Base-by-base conservation (phyloP, 2,113 vertebrate genomes). In the Pyrgilauda ruficollis region DNA sequence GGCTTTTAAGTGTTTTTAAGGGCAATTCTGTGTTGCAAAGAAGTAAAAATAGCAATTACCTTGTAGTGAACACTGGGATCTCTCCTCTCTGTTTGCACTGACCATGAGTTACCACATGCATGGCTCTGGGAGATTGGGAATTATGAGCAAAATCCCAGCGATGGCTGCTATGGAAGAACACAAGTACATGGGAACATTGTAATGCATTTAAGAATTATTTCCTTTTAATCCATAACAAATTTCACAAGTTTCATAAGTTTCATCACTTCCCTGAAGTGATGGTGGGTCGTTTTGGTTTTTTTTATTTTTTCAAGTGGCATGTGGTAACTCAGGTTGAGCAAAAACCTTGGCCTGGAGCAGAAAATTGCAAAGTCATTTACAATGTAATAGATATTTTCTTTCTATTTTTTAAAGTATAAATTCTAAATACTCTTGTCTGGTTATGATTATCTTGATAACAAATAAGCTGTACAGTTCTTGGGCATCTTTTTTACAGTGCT, bases 241-340 rank as follows among this genome's bases (percentile, higher is more conserved):
- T 10, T 76, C 44, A 31, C 44, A 52, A 30, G 39, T 88, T 86
- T 83, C 37, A 1, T 37, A 62, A 31, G 12, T 44, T 64, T 44
- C 31, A 14, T 43, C 19, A 41, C 10, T 90, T 88, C 59, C 50
- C 56, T 66, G 46, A 67, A 70, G 64, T 74, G n/a, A 9, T 67
- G 12, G 19, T 55, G 50, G 7, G 10, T 0, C 18, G 3, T 7
- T 3, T 3, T 11, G 10, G 2, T 6, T 13, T 58, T 20, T 28
- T 3, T 6, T 6, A 4, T 37, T 28, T 58, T 68, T 77, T 84
- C 2, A 14, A 83, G 50, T 69, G 41, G 4, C 9, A 5, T 49
- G 28, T 78, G 17, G 13, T 73, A 91, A 67, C 55, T 64, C 47
- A 67, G 52, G 18, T 72, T 87, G 70, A 89, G 56, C n/a, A 69